Conservation (phyloP, 2,113 vertebrate species). For the Myrmecobius fasciatus region DNA sequence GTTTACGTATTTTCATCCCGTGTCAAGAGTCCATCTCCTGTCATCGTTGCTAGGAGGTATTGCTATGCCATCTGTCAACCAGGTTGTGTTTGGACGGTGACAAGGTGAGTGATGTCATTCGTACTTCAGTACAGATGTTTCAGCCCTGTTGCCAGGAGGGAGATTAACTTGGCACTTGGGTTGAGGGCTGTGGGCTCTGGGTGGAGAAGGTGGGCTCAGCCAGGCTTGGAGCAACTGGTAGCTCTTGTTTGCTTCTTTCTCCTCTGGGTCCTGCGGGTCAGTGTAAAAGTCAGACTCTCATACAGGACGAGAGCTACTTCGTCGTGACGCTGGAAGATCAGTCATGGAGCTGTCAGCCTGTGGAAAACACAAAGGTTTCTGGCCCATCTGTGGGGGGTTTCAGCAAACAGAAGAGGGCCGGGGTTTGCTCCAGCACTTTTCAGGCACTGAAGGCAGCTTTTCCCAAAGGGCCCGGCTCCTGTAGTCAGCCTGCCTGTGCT, state of each 20-base stretch:
- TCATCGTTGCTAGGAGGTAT: slow-evolving; percentile 44
- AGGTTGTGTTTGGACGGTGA: slow-evolving; percentile 55
- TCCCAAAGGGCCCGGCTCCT: not conserved
- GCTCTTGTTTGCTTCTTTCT: not conserved
- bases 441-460: not conserved
- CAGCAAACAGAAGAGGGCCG: not conserved
- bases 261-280: not conserved
- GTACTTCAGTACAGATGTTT: slow-evolving; percentile 4
- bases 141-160: not conserved
- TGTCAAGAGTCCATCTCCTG: slow-evolving; percentile 52
- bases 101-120: slow-evolving; percentile 47
- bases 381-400: not conserved
- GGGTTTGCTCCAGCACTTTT: not conserved
- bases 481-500: not conserved
- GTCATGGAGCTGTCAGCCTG: not conserved
- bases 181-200: not conserved
- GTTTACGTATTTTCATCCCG: slow-evolving; percentile 28
- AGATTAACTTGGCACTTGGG: not conserved
- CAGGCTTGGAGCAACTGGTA: not conserved
- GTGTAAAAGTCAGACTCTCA: not conserved
- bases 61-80: slow-evolving; percentile 54
- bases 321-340: rapidly evolving
- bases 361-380: not conserved
- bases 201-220: not conserved
- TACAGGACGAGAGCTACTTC: rapidly evolving